Percentiles rank a stretch among this genome's conserved stretches.
Evolutionary conservation across 2,888 invertebrate genomes (phyloP).

Genomic region (Yponomeuta sedellus): DNA sequence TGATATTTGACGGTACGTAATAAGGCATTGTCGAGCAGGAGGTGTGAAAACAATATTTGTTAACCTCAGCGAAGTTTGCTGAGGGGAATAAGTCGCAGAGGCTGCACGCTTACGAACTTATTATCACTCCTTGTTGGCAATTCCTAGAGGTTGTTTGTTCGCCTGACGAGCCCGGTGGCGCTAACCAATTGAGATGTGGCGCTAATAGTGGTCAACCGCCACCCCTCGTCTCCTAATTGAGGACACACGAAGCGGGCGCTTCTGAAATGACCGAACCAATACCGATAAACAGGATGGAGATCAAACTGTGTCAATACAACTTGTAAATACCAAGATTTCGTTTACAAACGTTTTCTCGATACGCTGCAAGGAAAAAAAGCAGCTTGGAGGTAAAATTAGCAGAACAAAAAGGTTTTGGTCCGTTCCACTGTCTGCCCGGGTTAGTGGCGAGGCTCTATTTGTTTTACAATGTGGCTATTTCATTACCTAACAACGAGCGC

Average conservation of each 20-base stretch:
- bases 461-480: constrained; percentile 1
- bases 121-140: neutral
- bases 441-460: constrained; percentile 8
- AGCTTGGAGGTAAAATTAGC: neutral
- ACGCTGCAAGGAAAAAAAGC: neutral
- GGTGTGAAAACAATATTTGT: too few species aligned
- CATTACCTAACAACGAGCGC: constrained; percentile 6
- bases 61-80: too few species aligned
- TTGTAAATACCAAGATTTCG: neutral
- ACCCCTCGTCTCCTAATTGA: constrained; percentile 35
- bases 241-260: constrained; percentile 30
- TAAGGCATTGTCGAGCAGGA: too few species aligned
- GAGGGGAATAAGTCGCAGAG: neutral
- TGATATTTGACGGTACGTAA: too few species aligned
- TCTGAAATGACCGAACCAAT: neutral
- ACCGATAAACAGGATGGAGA: constrained; percentile 5
- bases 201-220: constrained; percentile 36
- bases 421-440: neutral
- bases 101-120: neutral
- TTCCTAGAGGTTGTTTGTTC: neutral
- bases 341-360: neutral
- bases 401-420: neutral
- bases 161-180: constrained; percentile 22
- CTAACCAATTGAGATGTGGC: constrained; percentile 43
- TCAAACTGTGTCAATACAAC: neutral